These are phyloP conservation scores for Ectemnius cavifrons DNA, from an alignment of 2,888 invertebrate species.

Conservation along the genomic window DNA sequence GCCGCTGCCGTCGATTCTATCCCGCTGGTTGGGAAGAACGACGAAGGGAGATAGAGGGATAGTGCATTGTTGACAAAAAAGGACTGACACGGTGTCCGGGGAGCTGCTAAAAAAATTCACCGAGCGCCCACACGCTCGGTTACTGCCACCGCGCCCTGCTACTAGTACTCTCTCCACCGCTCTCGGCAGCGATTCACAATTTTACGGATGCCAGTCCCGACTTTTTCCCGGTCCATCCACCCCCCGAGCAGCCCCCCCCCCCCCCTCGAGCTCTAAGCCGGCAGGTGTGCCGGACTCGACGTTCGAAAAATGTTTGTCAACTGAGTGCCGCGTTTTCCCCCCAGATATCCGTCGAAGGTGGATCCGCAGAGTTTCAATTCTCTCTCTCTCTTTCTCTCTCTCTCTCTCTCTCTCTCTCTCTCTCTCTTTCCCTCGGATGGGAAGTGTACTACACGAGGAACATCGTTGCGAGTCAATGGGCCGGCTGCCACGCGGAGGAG, in stretches of 20 bases:
- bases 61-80: conserved; percentile 62
- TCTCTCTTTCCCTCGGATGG: neutral
- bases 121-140: neutral
- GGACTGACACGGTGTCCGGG: conserved; percentile 27
- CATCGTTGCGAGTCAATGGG: conserved; percentile 11
- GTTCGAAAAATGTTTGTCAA: too few species aligned
- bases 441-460: neutral
- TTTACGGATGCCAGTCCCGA: too few species aligned
- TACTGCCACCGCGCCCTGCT: conserved; percentile 5
- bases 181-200: neutral
- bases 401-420: neutral
- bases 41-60: conserved; percentile 17
- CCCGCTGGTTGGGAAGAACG: neutral
- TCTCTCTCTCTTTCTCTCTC: neutral
- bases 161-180: neutral
- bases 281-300: too few species aligned
- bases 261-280: too few species aligned
- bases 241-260: too few species aligned
- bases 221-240: too few species aligned
- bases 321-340: too few species aligned
- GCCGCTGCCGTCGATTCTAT: conserved; percentile 18
- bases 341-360: too few species aligned
- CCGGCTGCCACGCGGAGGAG: conserved; percentile 9
- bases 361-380: neutral
- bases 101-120: neutral